Base-by-base conservation (phyloP, 2,113 vertebrate species). In the Cheirogaleus medius region DNA sequence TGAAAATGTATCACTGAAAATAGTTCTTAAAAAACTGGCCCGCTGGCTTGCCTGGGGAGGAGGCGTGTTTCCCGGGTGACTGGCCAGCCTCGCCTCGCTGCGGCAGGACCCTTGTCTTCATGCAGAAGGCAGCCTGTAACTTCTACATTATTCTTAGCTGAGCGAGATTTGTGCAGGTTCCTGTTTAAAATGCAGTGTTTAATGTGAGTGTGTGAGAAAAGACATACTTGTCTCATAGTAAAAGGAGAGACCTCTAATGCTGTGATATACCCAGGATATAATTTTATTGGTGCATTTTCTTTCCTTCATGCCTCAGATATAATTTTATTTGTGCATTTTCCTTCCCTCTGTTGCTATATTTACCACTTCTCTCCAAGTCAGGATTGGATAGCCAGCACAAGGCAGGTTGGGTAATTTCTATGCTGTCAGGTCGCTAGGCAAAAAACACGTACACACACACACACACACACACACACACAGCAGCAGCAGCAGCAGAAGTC, bases 321-420 rank as follows among this genome's bases (percentile, higher is more conserved):
- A 29, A 42, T 71, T 84, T 96, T 60, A 68, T 49, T 56, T 78
- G 76, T 90, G 37, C n/a, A 8, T 78, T 91, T 84, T 87, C 83
- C 73, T 23, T 73, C 63, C 6, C 17, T 82, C 23, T 74, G 42
- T 78, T 29, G 47, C 80, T 87, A 0, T 69, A 76, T 78, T 90
- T 95, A 78, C 60, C 85, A n/a, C 27, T 17, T 82, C 39, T 52
- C 47, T 74, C 29, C 44, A 42, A 66, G 34, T 84, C 39, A 18
- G 77, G 39, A 60, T 58, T 93, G 7, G 68, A 58, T 85, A 93
- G 58, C 52, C 3, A 2, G 12, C n/a, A 52, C 60, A 66, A 54
- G 85, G 84, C n/a, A 94, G 66, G 6, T 37, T 32, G 32, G 10
- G 29, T 86, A 71, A 49, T 68, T 58, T 54, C 34, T 34, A 29